Evolutionary conservation across 2,113 vertebrate species (phyloP), one percentile per base, ranked within the genome.

Genomic region (Hepsetus odoe): DNA sequence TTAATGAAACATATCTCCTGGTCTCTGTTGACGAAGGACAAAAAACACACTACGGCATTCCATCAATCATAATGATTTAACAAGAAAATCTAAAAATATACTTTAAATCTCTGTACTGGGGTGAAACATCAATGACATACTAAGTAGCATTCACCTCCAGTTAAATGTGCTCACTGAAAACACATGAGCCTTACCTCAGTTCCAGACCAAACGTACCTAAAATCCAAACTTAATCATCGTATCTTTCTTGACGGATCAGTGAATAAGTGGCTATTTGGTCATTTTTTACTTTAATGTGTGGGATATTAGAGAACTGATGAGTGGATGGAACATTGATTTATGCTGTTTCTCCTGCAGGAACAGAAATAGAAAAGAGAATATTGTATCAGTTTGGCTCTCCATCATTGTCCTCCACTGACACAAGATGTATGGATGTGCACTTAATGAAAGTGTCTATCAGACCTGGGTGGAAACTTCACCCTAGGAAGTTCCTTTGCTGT

Each of bases 381-480:
- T 74, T 68, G 74, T 77, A 46, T 69, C 44, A 74, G 33, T 55
- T 42, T 71, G 79, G 79, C 49, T 74, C 71, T 78, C 76, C 32
- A 56, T 84, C 79, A 66, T 40, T 81, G 79, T 78, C 58, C 67
- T 38, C 59, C 49, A 38, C 24, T 80, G 74, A 77, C 78, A 80
- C 61, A 81, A 76, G 82, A 77, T 74, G 56, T 64, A 77, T 74
- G 78, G 78, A 72, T 51, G 72, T 42, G 72, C 53, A 68, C 70
- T 73, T 80, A 80, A 80, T 84, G 74, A 81, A 84, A 79, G 59
- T 81, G 67, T 79, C 76, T 72, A 46, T 71, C 76, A 74, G 79
- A 66, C 79, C 62, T 56, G 51, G 44, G 22, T 28, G 56, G 82
- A 53, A 67, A 55, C 51, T 12, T 70, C 68, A 72, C 79, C 79